Evolutionary conservation across 2,113 vertebrate species (phyloP).

Genomic region (Myotis yumanensis): DNA sequence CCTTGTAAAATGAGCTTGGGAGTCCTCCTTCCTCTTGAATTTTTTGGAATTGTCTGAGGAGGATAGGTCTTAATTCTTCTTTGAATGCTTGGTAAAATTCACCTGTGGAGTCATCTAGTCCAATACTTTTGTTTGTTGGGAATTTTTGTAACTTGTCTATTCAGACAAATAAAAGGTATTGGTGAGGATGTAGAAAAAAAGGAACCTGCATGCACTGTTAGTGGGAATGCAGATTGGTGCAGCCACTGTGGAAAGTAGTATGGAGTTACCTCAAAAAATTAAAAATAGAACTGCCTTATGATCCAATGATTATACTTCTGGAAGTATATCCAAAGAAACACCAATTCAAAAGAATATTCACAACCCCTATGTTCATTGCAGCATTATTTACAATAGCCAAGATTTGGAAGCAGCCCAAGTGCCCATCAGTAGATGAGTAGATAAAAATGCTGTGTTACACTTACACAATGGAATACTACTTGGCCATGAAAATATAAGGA

Average conservation of each 20-base stretch:
- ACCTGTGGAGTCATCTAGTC: not conserved
- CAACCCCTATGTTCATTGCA: not conserved
- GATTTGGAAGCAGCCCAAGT: not conserved
- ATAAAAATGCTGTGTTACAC: not conserved
- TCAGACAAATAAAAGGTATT: not conserved
- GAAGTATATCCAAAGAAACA: not conserved
- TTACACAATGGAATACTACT: not conserved
- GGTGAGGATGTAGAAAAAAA: not conserved
- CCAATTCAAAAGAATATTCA: not conserved
- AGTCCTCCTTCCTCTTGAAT: not conserved
- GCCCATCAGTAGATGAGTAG: not conserved
- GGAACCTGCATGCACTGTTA: not conserved
- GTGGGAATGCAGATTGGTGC: not conserved
- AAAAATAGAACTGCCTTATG: not conserved
- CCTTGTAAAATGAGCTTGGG: not conserved
- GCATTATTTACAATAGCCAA: not conserved
- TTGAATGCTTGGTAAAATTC: not conserved
- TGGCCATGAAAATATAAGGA: not conserved
- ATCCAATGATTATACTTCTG: not conserved
- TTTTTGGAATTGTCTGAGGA: not conserved
- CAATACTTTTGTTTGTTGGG: not conserved
- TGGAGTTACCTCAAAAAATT: not conserved
- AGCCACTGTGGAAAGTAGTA: not conserved
- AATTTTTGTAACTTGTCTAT: not conserved
- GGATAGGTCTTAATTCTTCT: not conserved